Base-by-base conservation (phyloP, 2,797 vertebrate genomes). In the Morus bassanus region DNA sequence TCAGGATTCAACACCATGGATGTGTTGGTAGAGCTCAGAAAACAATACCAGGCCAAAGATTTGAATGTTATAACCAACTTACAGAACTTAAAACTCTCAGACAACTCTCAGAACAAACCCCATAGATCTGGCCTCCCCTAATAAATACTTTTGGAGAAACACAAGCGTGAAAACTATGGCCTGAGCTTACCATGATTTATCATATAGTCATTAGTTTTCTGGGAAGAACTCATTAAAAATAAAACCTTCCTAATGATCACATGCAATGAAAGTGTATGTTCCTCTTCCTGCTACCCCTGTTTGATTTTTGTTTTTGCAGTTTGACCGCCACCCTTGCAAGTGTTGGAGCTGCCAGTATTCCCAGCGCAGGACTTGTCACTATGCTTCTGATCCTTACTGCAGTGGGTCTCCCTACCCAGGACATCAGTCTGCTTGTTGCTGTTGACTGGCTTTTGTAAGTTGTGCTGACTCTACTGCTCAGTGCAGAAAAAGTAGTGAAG, bases 391-490 rank as follows among this genome's bases (percentile, higher is more conserved):
- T 99, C 97, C 98, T 99, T 76, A 99, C 99, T 0, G 99, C 99
- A 1, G 99, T 99, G 94, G 99, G 99, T 39, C 98, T 99, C 75
- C 99, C 99, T 41, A 99, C 99, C 2, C 98, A 99, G 96, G 99
- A 99, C 97, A 99, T 99, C 98, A 99, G 99, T 94, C 98, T 99
- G 83, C 98, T 99, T 94, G 99, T 99, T 27, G 99, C 99, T 69
- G 99, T 99, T 59, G 99, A 99, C 97, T 99, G 99, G 99, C 98
- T 99, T 65, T 98, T 99, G 99, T 99, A 98, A 99, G 99, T 99
- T 96, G 61, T 59, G 63, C 33, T 70, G 85, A 57, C 12, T 39
- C 37, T 3, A 3, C 22, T 83, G 50, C 24, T 84, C 1, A 0
- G 8, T 72, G 68, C 25, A 69, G 56, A 68, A 86, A 50, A 82